These are phyloP conservation scores for Frieseomelitta varia DNA, from an alignment of 1,140 invertebrate species.

Conservation along the genomic window DNA sequence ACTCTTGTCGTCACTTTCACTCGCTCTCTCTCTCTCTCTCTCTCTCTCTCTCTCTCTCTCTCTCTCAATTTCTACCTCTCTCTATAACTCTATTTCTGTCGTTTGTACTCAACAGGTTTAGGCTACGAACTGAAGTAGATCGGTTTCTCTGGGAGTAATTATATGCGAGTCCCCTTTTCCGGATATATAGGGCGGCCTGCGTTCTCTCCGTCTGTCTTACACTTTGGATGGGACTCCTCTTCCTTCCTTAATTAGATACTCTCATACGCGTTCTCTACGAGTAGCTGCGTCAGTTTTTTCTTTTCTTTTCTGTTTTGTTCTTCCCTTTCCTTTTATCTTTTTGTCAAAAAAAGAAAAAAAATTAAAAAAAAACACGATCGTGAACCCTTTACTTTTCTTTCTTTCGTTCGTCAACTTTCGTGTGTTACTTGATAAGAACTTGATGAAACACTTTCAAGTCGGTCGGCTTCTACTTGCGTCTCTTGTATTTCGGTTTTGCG, in stretches of 20 bases:
- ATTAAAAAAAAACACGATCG: no score
- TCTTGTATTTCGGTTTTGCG: not conserved
- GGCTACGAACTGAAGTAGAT: conserved; percentile 82
- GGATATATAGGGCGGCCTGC: conserved; percentile 43
- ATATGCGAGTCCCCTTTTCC: conserved; percentile 54
- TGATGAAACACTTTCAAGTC: conserved; percentile 42
- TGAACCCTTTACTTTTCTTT: conserved; percentile 32
- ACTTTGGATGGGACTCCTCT: conserved; percentile 44
- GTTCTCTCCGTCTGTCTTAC: conserved; percentile 28
- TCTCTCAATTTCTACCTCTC: conserved; percentile 25
- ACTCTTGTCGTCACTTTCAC: conserved; percentile 24
- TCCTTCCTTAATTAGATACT: conserved; percentile 31
- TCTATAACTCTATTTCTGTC: conserved; percentile 64
- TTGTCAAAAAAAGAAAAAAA: conserved; percentile 1
- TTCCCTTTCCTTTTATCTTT: conserved; percentile 15
- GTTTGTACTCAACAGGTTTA: conserved; percentile 82
- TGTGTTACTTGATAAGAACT: not conserved
- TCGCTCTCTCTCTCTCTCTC: conserved; percentile 2
- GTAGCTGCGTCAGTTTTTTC: conserved; percentile 23
- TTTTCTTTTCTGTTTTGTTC: no score
- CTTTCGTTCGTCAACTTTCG: conserved; percentile 38
- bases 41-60: conserved; percentile 6
- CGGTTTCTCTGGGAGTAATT: conserved; percentile 71
- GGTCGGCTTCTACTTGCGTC: not conserved
- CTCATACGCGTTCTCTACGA: not conserved